Percentiles rank a stretch among this genome's conserved stretches.
Evolutionary conservation across 2,888 invertebrate species (phyloP).

Genomic region (Cenopis cana): DNA sequence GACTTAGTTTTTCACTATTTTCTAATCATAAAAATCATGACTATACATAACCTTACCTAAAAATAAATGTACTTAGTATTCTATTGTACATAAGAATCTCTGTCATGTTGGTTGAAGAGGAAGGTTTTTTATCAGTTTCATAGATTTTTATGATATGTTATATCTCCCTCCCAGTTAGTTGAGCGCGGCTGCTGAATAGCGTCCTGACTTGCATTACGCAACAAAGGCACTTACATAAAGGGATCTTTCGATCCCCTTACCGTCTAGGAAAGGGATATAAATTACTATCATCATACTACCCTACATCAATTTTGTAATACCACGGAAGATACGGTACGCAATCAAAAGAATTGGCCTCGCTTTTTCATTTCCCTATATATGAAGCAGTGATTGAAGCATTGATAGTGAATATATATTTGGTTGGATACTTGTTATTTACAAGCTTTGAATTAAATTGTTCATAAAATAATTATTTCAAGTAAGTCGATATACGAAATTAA

Average conservation of each 20-base stretch:
- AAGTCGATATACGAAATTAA: too few species aligned
- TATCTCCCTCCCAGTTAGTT: slow-evolving; percentile 22
- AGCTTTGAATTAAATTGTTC: neutral
- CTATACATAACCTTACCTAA: too few species aligned
- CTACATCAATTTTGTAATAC: slow-evolving; percentile 21
- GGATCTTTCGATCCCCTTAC: slow-evolving; percentile 38
- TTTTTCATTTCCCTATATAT: slow-evolving; percentile 13
- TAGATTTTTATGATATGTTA: slow-evolving; percentile 11
- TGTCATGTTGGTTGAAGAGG: neutral
- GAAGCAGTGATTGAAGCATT: neutral
- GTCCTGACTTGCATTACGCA: slow-evolving; percentile 40
- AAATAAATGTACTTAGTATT: too few species aligned
- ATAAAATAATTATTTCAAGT: too few species aligned
- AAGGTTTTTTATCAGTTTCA: neutral
- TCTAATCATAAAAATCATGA: too few species aligned
- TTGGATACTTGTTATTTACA: neutral
- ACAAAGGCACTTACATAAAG: slow-evolving; percentile 41
- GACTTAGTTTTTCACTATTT: too few species aligned
- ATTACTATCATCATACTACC: slow-evolving; percentile 36
- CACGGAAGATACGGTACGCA: slow-evolving; percentile 12
- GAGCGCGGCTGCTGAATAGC: slow-evolving; percentile 30
- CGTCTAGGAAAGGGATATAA: slow-evolving; percentile 24
- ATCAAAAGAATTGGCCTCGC: slow-evolving; percentile 18
- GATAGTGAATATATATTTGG: neutral
- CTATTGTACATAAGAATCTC: too few species aligned